A percentile compares a stretch with the other conserved stretches of the same genome.
These are phyloP conservation scores for Oryctolagus cuniculus DNA, from an alignment of 2,113 vertebrate genomes.

Conservation along the genomic window mOryCun1.1 NC_091438.1:7881501-7882000, in stretches of 20 bases:
- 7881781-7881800: background rate
- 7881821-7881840: background rate
- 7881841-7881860: background rate
- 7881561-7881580: constrained; percentile 36
- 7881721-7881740: background rate
- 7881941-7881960: background rate
- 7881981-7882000: background rate
- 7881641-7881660: background rate
- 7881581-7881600: background rate
- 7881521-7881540: background rate
- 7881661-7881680: background rate
- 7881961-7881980: background rate
- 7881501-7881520: background rate
- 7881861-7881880: background rate
- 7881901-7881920: background rate
- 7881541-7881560: background rate
- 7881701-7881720: background rate
- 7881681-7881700: background rate
- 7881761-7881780: background rate
- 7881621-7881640: background rate
- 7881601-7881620: background rate
- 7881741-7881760: background rate
- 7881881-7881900: background rate
- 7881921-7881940: background rate
- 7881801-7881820: background rate